Evolutionary conservation across 92 coral and sea anemone genomes (phyloP).

Genomic region (Metridium senile): DNA sequence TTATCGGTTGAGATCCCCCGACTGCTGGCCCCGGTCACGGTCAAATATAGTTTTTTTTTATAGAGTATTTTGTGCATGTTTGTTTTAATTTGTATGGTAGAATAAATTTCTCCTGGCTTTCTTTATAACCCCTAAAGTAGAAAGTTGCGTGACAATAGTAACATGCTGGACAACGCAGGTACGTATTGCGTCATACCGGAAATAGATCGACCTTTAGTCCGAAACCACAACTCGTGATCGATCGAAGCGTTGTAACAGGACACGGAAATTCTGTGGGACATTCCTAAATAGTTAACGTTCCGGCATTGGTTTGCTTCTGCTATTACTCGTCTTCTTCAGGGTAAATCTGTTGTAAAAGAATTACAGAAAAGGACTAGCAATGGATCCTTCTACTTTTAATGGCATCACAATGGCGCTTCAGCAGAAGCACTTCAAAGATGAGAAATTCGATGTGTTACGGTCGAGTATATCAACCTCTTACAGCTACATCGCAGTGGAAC

Average conservation of each 20-base stretch:
- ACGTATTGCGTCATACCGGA: not conserved
- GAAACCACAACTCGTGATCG: constrained; percentile 2
- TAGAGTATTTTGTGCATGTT: too few species aligned
- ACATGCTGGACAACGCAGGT: not conserved
- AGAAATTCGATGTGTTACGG: constrained; percentile 47
- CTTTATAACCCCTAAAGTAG: too few species aligned
- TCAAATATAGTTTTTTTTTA: too few species aligned
- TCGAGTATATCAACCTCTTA: constrained; percentile 32
- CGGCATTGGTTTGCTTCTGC: too few species aligned
- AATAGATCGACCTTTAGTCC: not conserved
- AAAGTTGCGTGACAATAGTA: not conserved
- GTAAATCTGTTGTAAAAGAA: too few species aligned
- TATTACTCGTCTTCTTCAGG: too few species aligned
- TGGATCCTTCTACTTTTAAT: constrained; percentile 54
- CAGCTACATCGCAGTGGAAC: constrained; percentile 53
- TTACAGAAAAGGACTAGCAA: too few species aligned
- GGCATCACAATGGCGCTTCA: constrained; percentile 38
- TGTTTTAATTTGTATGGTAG: too few species aligned
- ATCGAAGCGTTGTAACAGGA: too few species aligned
- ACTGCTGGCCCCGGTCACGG: too few species aligned
- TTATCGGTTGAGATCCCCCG: too few species aligned
- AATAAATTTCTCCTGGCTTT: too few species aligned
- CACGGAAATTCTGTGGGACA: constrained; percentile 1
- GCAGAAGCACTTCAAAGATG: constrained; percentile 39
- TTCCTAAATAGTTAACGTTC: not conserved